phyloP scores from a whole-genome alignment of 2,888 invertebrate genomes.

The Stenoptilia bipunctidactyla region DNA sequence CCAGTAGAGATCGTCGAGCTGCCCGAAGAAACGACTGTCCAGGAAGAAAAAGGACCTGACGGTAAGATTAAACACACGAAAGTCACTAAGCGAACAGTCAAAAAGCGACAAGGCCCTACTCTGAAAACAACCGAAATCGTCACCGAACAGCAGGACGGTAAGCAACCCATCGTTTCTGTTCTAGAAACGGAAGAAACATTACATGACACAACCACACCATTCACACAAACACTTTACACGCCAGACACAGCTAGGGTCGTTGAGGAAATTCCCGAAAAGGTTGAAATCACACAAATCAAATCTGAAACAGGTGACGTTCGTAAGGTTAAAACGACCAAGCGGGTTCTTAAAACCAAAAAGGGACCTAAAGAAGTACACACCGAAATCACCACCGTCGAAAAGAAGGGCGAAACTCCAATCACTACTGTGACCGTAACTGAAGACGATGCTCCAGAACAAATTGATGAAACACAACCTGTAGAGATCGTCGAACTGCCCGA shows the following conservation, averaged over 20 bases:
- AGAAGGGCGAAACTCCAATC: not conserved
- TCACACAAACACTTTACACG: not conserved
- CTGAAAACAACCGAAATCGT: not conserved
- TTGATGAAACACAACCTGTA: not conserved
- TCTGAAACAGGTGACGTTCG: not conserved
- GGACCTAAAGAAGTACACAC: not conserved
- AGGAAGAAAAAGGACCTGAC: not conserved
- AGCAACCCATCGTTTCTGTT: not conserved
- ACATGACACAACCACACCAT: not conserved
- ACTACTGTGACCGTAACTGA: not conserved
- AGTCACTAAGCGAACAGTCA: not conserved
- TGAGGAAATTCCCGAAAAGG: slow-evolving; percentile 24
- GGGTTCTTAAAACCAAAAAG: not conserved
- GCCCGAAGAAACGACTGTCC: not conserved
- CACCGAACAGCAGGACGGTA: not conserved
- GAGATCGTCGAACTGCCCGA: not conserved
- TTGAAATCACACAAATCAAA: slow-evolving; percentile 7
- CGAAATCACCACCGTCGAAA: not conserved
- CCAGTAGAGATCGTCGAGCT: not conserved
- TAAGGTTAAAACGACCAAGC: not conserved
- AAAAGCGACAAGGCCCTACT: not conserved
- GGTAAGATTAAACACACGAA: not conserved
- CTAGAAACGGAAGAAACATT: not conserved
- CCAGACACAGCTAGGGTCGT: slow-evolving; percentile 21
- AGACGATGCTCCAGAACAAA: not conserved